Percentiles rank a stretch among this genome's conserved stretches.
phyloP scores from a whole-genome alignment of 2,888 invertebrate genomes.

The Drosophila histrio region DNA sequence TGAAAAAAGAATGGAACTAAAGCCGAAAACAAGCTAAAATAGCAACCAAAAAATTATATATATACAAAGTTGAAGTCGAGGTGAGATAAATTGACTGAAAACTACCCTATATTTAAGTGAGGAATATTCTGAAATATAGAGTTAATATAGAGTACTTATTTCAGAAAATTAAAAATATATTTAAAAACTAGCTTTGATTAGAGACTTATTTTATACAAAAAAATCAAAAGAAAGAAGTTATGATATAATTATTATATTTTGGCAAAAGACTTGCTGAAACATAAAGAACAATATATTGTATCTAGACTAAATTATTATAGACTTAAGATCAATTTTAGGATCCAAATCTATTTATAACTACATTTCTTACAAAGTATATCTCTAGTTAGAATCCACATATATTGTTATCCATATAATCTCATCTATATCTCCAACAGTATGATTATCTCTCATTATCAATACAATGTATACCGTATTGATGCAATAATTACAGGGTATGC shows the following conservation, averaged over 20 bases:
- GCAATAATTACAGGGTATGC: background rate
- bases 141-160: too few relatives aligned
- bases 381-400: background rate
- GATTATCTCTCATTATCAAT: background rate
- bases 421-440: background rate
- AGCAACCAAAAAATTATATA: background rate
- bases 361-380: background rate
- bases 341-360: too few relatives aligned
- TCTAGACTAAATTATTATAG: too few relatives aligned
- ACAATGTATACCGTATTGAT: background rate
- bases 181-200: too few relatives aligned
- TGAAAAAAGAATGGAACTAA: constrained; percentile 30
- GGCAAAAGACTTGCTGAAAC: too few relatives aligned
- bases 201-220: too few relatives aligned
- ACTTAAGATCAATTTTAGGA: too few relatives aligned
- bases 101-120: background rate
- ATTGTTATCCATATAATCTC: background rate
- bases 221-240: too few relatives aligned
- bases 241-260: too few relatives aligned
- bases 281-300: too few relatives aligned
- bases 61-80: background rate
- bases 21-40: constrained; percentile 17
- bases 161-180: too few relatives aligned
- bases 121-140: too few relatives aligned
- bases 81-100: background rate